Conservation (phyloP, 2,888 invertebrate species). For the Acronicta leporina region DNA sequence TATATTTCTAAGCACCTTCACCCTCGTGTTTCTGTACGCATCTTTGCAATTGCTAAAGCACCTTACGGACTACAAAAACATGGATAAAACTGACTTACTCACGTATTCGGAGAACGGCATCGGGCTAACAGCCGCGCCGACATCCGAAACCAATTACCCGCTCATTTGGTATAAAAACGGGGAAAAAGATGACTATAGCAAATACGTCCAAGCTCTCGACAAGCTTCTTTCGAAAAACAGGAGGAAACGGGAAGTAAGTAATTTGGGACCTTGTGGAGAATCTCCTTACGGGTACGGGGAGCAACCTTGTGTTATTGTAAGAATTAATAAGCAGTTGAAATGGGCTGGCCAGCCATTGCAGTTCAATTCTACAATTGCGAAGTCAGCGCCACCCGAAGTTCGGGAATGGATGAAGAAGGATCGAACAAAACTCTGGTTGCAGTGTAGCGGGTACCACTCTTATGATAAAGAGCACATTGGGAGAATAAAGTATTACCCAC, state of each 20-base stretch:
- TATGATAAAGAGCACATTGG: conserved; percentile 81
- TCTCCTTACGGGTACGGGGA: conserved; percentile 79
- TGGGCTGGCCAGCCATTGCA: conserved; percentile 76
- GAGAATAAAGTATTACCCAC: conserved; percentile 74
- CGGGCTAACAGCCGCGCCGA: conserved; percentile 77
- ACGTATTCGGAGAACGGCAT: conserved; percentile 70
- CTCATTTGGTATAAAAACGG: conserved; percentile 76
- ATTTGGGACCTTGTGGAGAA: conserved; percentile 76
- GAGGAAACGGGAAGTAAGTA: conserved; percentile 58
- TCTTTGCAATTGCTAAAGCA: conserved; percentile 66
- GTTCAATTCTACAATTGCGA: conserved; percentile 57
- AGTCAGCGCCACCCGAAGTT: conserved; percentile 67
- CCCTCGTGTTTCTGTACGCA: conserved; percentile 68
- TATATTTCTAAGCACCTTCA: conserved; percentile 72
- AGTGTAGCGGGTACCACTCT: conserved; percentile 74
- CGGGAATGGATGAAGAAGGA: conserved; percentile 67
- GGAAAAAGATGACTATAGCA: conserved; percentile 65
- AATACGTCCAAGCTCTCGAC: conserved; percentile 74
- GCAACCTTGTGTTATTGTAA: conserved; percentile 77
- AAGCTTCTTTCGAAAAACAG: conserved; percentile 62
- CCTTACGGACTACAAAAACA: conserved; percentile 50
- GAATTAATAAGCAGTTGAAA: conserved; percentile 74
- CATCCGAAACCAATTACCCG: conserved; percentile 66
- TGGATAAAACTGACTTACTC: conserved; percentile 58
- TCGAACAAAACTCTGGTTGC: conserved; percentile 72